Evolutionary conservation across 2,113 vertebrate genomes (phyloP).

Genomic region (Ivindomyrus marchei): DNA sequence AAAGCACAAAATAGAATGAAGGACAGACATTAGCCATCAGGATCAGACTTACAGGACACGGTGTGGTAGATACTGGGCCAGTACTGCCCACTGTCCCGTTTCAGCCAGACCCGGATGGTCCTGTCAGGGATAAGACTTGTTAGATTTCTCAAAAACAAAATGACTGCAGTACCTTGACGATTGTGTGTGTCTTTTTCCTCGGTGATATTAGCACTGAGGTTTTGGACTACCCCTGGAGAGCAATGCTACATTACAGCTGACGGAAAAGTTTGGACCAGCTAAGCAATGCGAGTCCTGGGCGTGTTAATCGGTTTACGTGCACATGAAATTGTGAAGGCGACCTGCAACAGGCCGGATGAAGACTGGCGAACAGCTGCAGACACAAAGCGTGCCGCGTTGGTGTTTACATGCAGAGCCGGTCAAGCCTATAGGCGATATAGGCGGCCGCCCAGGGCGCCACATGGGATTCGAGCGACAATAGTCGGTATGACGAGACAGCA

Average conservation of each 20-base stretch:
- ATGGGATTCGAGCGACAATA: neutral
- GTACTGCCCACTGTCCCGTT: slow-evolving; percentile 93
- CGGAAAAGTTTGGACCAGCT: neutral
- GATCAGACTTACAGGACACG: slow-evolving; percentile 77
- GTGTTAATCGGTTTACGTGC: neutral
- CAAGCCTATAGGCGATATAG: neutral
- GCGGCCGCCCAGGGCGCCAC: neutral
- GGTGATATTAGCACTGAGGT: neutral
- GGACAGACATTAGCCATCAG: neutral
- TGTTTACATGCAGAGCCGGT: neutral
- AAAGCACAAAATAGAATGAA: neutral
- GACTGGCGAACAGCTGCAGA: neutral
- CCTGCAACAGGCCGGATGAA: neutral
- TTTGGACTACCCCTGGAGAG: neutral
- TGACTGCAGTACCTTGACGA: neutral
- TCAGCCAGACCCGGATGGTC: slow-evolving; percentile 91
- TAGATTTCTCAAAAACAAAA: slow-evolving; percentile 5
- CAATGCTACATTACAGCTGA: neutral
- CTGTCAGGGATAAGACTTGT: slow-evolving; percentile 45
- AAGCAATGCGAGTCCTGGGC: neutral
- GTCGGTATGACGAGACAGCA: neutral
- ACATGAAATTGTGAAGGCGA: neutral
- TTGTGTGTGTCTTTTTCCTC: neutral
- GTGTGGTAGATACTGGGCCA: slow-evolving; percentile 95
- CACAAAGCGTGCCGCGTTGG: neutral